Evolutionary conservation across 2,113 vertebrate genomes (phyloP).

Genomic region (Chauna torquata): DNA sequence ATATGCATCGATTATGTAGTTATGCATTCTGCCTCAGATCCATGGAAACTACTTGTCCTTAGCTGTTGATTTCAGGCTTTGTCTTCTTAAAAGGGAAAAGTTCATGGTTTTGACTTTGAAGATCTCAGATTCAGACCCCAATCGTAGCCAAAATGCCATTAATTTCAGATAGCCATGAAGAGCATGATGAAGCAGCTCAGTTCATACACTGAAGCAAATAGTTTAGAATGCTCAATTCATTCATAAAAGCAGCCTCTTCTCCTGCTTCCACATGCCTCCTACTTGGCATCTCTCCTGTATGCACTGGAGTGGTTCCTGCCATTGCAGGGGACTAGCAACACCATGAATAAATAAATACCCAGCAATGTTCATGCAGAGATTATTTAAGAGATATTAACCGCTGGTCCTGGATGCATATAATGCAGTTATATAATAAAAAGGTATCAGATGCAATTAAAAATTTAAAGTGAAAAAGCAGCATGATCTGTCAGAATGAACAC

Average conservation of each 20-base stretch:
- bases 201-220: background rate
- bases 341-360: slow-evolving; percentile 52
- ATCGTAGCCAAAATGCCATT: background rate
- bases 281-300: background rate
- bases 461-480: background rate
- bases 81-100: background rate
- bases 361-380: background rate
- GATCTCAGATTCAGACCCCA: background rate
- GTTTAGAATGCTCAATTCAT: background rate
- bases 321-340: background rate
- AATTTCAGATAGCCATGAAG: background rate
- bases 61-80: background rate
- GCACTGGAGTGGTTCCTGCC: background rate
- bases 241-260: background rate
- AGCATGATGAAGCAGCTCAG: background rate
- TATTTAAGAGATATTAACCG: slow-evolving; percentile 21
- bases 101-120: background rate
- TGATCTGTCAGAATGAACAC: background rate
- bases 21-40: background rate
- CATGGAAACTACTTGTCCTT: background rate
- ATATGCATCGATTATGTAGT: background rate
- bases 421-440: background rate
- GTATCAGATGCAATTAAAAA: background rate
- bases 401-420: background rate
- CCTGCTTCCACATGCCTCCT: background rate